Base-by-base conservation (phyloP, 2,888 invertebrate genomes). In the Metopia argyrocephala region DNA sequence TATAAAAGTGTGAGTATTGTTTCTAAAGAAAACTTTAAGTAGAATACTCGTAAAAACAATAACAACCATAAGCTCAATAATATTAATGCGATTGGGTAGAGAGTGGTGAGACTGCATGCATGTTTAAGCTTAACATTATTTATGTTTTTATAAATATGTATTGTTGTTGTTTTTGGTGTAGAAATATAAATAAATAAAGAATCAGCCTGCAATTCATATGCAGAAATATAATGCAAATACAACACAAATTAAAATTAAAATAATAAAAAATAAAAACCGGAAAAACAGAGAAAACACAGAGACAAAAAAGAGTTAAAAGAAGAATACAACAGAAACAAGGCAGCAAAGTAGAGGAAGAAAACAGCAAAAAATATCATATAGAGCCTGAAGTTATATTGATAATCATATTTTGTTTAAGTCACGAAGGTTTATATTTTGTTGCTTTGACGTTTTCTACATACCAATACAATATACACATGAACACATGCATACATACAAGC, bases 401-500 rank as follows among this genome's bases (percentile, higher is more conserved):
- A 84, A 84, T 84, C 84, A 83, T 83, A 84, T 84, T 84, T 84
- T 83, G 84, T 83, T 82, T 82, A 83, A 84, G 84, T 84, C 84
- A 84, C 84, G 84, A 84, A 84, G 83, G 82, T 83, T 84, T 83
- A 81, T 83, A 83, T 83, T 83, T 79, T 70, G 80, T 81, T 84
- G 79, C 82, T 84, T 83, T 84, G 83, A 83, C 83, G 83, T 82
- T 83, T 83, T 82, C 73, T 78, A 73, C 71, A 59, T 76, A 61
- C 45, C 38, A 9, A 38, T n/a, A 78, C 65, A 74, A 74, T 65
- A 73, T 56, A 65, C 15, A 52, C 65, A 25, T 31, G 15, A 9
- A 48, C n/a, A 57, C 3, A 21, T 6, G 5, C 27, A 18, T 66
- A 45, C 48, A 74, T 15, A 61, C 12, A 48, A 5, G 64, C 18